Conservation (phyloP, 2,113 vertebrate species). For the Trichechus manatus region DNA sequence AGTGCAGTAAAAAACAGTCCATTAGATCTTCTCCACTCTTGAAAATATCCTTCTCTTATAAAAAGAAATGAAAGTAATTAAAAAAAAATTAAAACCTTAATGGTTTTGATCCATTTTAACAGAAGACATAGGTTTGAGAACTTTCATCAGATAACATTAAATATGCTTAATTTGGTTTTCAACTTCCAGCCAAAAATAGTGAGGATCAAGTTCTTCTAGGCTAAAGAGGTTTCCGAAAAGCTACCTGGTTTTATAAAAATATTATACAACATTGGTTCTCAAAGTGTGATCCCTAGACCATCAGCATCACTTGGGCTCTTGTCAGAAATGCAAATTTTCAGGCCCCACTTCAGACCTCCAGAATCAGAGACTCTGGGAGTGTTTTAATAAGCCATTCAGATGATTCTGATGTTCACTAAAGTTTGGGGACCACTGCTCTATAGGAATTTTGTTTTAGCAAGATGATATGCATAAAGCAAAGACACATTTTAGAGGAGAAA, state of each 20-base stretch:
- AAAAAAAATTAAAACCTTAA: background rate
- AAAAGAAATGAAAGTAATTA: background rate
- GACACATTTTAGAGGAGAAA: background rate
- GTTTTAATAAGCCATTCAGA: background rate
- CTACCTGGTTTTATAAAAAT: background rate
- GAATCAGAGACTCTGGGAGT: background rate
- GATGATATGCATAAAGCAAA: background rate
- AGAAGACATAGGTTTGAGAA: background rate
- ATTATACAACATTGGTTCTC: background rate
- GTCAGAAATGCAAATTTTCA: background rate
- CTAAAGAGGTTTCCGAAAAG: background rate
- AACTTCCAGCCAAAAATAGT: background rate
- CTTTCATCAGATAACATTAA: background rate
- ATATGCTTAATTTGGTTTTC: background rate
- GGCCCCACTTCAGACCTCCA: too few relatives aligned
- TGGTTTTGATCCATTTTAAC: background rate
- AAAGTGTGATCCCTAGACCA: background rate
- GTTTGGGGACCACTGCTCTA: background rate
- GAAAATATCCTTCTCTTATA: background rate
- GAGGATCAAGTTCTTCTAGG: background rate
- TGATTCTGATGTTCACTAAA: background rate
- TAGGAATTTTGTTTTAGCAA: background rate
- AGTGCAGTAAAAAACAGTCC: background rate
- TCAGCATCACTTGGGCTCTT: background rate
- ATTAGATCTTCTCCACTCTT: background rate